phyloP scores from a whole-genome alignment of 2,888 invertebrate genomes.

The Drosophila anceps region DNA sequence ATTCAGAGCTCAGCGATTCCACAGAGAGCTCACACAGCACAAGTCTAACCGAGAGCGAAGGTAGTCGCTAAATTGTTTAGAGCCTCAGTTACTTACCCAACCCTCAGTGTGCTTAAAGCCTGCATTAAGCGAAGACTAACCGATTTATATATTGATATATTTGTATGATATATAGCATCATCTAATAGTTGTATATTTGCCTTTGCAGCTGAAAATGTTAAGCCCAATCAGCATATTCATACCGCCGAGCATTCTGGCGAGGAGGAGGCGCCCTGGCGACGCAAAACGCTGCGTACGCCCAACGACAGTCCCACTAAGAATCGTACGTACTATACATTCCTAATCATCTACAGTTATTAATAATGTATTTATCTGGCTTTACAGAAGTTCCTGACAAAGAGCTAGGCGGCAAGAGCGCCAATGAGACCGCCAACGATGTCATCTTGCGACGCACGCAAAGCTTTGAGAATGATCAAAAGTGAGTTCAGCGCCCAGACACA shows the following conservation, averaged over 20 bases:
- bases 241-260: conserved; percentile 85
- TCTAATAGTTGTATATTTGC: background rate
- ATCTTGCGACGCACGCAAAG: conserved; percentile 93
- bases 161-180: background rate
- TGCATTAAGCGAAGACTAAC: conserved; percentile 58
- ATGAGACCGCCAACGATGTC: conserved; percentile 86
- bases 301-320: conserved; percentile 87
- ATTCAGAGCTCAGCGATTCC: conserved; percentile 86
- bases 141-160: background rate
- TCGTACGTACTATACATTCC: conserved; percentile 79
- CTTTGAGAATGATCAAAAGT: conserved; percentile 95
- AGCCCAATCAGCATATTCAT: conserved; percentile 84
- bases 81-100: conserved; percentile 27
- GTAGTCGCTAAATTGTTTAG: conserved; percentile 64
- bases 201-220: conserved; percentile 70
- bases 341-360: background rate
- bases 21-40: conserved; percentile 85
- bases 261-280: conserved; percentile 89
- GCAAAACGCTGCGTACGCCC: conserved; percentile 87
- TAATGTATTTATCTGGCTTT: conserved; percentile 27
- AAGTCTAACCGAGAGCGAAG: conserved; percentile 82
- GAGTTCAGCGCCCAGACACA: conserved; percentile 86
- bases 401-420: conserved; percentile 77
- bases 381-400: conserved; percentile 87
- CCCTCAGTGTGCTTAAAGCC: conserved; percentile 38